Conservation (phyloP, 2,113 vertebrate genomes). For the Sylvilagus bachmani region DNA sequence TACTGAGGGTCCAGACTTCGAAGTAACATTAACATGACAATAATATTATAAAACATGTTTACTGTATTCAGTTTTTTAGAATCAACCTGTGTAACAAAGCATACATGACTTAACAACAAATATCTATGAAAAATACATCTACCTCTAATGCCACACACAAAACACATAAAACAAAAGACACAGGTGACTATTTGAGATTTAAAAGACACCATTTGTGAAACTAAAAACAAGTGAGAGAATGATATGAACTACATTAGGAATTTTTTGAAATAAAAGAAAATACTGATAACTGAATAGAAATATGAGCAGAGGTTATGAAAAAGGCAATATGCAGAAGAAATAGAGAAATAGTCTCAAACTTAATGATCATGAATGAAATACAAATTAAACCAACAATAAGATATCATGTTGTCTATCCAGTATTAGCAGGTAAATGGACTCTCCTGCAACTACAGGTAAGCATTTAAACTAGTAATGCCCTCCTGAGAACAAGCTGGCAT, state of each 20-base stretch:
- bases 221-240: background rate
- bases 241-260: background rate
- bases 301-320: background rate
- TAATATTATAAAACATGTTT: background rate
- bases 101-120: background rate
- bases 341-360: background rate
- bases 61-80: background rate
- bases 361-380: conserved; percentile 13
- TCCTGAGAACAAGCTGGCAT: background rate
- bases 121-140: background rate
- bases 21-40: background rate
- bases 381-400: conserved; percentile 39
- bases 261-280: conserved; percentile 18
- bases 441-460: background rate
- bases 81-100: background rate
- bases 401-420: background rate
- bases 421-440: background rate
- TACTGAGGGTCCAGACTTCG: background rate
- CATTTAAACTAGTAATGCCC: background rate
- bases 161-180: background rate
- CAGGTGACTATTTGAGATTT: background rate
- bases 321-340: background rate
- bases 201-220: background rate
- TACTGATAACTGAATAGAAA: background rate
- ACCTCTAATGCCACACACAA: background rate